Evolutionary conservation across 2,888 invertebrate genomes (phyloP).

Genomic region (Papilio demoleus): DNA sequence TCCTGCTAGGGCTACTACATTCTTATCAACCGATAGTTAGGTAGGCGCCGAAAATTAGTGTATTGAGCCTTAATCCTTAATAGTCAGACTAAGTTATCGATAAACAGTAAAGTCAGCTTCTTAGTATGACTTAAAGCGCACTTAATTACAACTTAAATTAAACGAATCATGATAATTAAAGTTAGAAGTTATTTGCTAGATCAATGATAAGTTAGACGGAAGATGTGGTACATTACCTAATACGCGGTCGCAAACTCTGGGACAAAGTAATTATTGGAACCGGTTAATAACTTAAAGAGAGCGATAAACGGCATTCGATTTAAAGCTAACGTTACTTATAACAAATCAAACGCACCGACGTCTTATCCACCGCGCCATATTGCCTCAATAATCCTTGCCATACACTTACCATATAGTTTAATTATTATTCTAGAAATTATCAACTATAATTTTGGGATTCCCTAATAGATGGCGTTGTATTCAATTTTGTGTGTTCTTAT

Average conservation of each 20-base stretch:
- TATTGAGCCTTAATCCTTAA: too few relatives aligned
- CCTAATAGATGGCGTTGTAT: neutral
- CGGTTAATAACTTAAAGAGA: constrained; percentile 55
- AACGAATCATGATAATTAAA: constrained; percentile 5
- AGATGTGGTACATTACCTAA: constrained; percentile 34
- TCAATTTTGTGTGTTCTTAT: too few relatives aligned
- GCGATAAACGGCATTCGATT: constrained; percentile 54
- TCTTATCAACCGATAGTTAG: too few relatives aligned
- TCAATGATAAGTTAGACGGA: constrained; percentile 26
- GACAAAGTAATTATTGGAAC: constrained; percentile 58
- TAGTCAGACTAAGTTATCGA: too few relatives aligned
- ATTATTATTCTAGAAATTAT: too few relatives aligned
- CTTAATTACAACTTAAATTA: neutral
- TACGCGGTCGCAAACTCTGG: constrained; percentile 34
- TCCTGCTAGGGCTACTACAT: too few relatives aligned
- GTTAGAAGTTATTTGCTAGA: constrained; percentile 1
- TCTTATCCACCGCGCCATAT: constrained; percentile 47
- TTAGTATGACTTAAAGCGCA: too few relatives aligned
- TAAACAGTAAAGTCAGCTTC: too few relatives aligned
- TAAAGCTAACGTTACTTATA: constrained; percentile 57
- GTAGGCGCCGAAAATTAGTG: too few relatives aligned
- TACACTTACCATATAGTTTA: constrained; percentile 1
- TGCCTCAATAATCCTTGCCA: constrained; percentile 44
- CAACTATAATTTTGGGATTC: neutral
- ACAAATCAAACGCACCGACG: constrained; percentile 65